A percentile compares a stretch with the other conserved stretches of the same genome.
Conservation (phyloP, 2,797 vertebrate species). For the Selene dorsalis region DNA sequence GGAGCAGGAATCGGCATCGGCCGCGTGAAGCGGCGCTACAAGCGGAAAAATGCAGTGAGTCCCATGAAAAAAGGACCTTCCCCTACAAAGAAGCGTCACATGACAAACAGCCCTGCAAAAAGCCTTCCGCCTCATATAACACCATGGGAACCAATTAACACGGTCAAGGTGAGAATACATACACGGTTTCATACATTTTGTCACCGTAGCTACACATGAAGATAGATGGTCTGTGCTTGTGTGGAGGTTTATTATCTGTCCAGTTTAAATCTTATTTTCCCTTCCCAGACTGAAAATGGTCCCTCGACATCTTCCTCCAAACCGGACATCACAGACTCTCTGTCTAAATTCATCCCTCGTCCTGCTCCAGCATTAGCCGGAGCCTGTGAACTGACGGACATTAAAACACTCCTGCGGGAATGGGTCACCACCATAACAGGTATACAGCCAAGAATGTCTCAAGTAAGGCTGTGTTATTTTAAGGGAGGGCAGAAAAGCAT, state of each 20-base stretch:
- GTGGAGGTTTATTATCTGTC: neutral
- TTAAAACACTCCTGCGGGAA: constrained; percentile 91
- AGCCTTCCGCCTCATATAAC: constrained; percentile 81
- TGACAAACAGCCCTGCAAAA: constrained; percentile 87
- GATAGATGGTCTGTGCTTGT: neutral
- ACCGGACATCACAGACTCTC: constrained; percentile 65
- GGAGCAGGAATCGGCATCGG: constrained; percentile 55
- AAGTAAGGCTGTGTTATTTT: neutral
- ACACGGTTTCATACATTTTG: neutral
- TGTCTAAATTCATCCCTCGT: constrained; percentile 71
- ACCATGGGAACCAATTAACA: constrained; percentile 77
- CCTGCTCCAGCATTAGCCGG: constrained; percentile 91
- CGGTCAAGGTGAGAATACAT: constrained; percentile 83
- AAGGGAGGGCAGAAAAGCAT: too few species aligned
- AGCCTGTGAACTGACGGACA: constrained; percentile 91
- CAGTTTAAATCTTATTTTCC: neutral
- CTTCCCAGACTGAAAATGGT: constrained; percentile 83
- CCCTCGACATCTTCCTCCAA: constrained; percentile 83
- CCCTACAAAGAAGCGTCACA: constrained; percentile 87
- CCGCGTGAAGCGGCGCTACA: constrained; percentile 88
- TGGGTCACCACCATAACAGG: constrained; percentile 96
- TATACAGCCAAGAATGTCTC: constrained; percentile 28
- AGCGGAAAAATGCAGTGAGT: constrained; percentile 86
- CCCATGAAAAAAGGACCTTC: constrained; percentile 88
- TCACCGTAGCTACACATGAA: neutral